Percentiles rank a stretch among this genome's conserved stretches.
phyloP scores from a whole-genome alignment of 2,888 invertebrate species.

The Folsomia manolachei region DNA sequence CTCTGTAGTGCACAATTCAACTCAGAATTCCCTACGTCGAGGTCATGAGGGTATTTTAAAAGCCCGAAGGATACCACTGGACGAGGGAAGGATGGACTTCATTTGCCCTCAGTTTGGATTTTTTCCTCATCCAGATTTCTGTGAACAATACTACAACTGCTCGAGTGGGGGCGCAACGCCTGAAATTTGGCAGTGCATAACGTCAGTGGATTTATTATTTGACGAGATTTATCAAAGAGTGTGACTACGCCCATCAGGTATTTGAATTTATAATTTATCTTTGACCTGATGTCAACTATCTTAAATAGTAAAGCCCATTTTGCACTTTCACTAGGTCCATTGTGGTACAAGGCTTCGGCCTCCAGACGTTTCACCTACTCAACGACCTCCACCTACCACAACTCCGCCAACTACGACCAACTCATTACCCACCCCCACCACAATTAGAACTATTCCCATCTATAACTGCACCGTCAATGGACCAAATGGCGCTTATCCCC shows the following conservation, averaged over 20 bases:
- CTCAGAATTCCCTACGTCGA: too few species aligned
- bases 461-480: neutral
- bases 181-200: neutral
- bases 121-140: conserved; percentile 3
- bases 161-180: neutral
- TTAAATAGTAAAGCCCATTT: too few species aligned
- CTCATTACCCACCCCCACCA: neutral
- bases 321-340: too few species aligned
- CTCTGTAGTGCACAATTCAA: too few species aligned
- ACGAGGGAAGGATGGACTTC: neutral
- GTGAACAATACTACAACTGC: neutral
- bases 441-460: neutral
- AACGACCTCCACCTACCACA: neutral
- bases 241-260: conserved; percentile 4
- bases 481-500: conserved; percentile 5
- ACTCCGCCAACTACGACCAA: neutral
- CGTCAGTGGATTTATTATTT: neutral
- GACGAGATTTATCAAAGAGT: neutral
- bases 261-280: too few species aligned
- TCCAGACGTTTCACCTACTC: neutral
- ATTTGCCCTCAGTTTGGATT: neutral
- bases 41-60: too few species aligned
- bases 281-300: too few species aligned
- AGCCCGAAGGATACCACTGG: too few species aligned
- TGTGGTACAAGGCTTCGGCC: conserved; percentile 5